A percentile compares a stretch with the other conserved stretches of the same genome.
Conservation (phyloP, 2,888 invertebrate species). For the Scelioninae gen. 1 region DNA sequence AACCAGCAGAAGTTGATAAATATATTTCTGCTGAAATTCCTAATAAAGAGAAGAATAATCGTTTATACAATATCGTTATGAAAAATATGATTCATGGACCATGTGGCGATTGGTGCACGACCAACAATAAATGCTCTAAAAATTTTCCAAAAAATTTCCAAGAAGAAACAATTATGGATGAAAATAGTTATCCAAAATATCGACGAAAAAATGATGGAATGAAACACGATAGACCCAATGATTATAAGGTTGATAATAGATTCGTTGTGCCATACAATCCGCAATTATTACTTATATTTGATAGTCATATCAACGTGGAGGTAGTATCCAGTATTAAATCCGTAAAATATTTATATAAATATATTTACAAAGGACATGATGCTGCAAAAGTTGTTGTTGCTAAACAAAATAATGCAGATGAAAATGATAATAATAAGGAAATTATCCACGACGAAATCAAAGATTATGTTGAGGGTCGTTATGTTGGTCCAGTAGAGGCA, state of each 20-base stretch:
- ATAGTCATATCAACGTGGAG: slow-evolving; percentile 11
- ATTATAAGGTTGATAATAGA: slow-evolving; percentile 2
- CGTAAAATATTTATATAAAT: slow-evolving; percentile 8
- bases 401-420: neutral
- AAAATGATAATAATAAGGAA: neutral
- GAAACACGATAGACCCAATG: neutral
- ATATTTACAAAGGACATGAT: neutral
- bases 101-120: slow-evolving; percentile 2
- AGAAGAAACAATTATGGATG: no score
- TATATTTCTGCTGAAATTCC: no score
- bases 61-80: neutral
- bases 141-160: neutral
- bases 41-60: neutral
- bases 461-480: slow-evolving; percentile 1
- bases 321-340: neutral
- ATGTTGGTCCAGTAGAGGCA: slow-evolving; percentile 2
- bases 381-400: no score
- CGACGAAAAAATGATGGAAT: no score
- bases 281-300: neutral
- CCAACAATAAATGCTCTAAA: neutral
- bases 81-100: slow-evolving; percentile 3
- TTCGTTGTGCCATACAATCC: slow-evolving; percentile 1
- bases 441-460: slow-evolving; percentile 8
- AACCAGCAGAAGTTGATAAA: no score
- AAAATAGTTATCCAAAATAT: no score